Base-by-base conservation (phyloP, 1,140 invertebrate genomes). In the Drosophila punjabiensis region DNA sequence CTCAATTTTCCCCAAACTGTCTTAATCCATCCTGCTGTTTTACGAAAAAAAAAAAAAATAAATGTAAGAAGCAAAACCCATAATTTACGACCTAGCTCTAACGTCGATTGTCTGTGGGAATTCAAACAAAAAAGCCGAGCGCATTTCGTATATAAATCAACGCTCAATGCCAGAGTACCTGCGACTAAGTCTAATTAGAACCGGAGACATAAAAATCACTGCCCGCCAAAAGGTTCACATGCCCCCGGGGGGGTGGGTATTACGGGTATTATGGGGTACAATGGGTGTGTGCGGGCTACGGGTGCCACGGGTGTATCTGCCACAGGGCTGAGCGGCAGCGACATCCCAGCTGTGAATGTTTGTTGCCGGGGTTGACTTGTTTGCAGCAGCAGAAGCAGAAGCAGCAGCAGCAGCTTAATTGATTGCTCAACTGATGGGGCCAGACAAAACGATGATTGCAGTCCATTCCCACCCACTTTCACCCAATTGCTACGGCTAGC, bases 151-250 rank as follows among this genome's bases (percentile, higher is more conserved):
- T 56, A 90, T 86, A 89, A 89, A 89, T 89, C 86, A 89, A 59
- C 82, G 86, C 82, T 90, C 85, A 89, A 90, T 89, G 85, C 79
- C 85, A 89, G 68, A 63, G 39, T 69, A 82, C 77, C 74, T 86
- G 52, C 66, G 52, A 82, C 77, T 70, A 81, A 70, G 84, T 90
- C 75, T 86, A 90, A 90, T 90, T 90, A 90, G 86, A 90, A 90
- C 86, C 86, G 86, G 86, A 90, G 86, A 90, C 86, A 90, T 86
- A 90, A 82, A 89, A 90, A 84, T 87, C 81, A 67, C 77, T 59
- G 65, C 61, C 48, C 48, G 45, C 24, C 67, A 70, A 69, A 70
- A 69, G 67, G 67, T 70, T 69, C 35, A 67, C 37, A 53, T 10
- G 43, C 37, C 66, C 66, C 14, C 5, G 33, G 48, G 20, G 50